Evolutionary conservation across 1,140 invertebrate species (phyloP).

Genomic region (Aphelenchoides avenae): DNA sequence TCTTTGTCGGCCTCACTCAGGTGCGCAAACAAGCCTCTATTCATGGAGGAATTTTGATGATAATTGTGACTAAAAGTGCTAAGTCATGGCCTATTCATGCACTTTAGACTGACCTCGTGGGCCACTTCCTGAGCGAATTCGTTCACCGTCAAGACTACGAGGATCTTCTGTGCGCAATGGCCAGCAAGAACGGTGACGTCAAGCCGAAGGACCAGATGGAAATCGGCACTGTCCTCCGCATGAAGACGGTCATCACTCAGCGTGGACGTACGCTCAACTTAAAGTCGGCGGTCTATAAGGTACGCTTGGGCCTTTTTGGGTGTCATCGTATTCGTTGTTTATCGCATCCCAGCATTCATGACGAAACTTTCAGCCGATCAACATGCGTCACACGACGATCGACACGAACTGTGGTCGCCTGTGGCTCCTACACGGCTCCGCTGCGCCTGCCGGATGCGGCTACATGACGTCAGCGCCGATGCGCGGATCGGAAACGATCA

Average conservation of each 20-base stretch:
- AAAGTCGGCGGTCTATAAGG: conserved; percentile 39
- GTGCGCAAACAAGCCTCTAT: conserved; percentile 36
- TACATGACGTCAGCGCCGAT: conserved; percentile 28
- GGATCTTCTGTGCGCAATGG: conserved; percentile 27
- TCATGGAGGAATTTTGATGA: no score
- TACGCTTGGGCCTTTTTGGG: conserved; percentile 11
- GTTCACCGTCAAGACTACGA: conserved; percentile 42
- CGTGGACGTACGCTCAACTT: conserved; percentile 45
- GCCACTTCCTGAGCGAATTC: conserved; percentile 42
- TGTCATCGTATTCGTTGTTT: no score
- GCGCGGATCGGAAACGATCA: conserved; percentile 29
- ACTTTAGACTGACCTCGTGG: conserved; percentile 54
- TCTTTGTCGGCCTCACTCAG: conserved; percentile 62
- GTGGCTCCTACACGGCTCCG: conserved; percentile 30
- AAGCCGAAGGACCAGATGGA: no score
- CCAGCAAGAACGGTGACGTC: conserved; percentile 13
- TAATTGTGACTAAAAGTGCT: no score
- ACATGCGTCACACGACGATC: no score
- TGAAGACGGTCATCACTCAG: conserved; percentile 52
- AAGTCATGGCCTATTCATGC: no score
- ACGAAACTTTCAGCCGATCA: no score
- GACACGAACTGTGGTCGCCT: no score
- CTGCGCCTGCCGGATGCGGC: conserved; percentile 32
- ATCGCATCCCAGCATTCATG: no score
- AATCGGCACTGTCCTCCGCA: conserved; percentile 44